phyloP scores from a whole-genome alignment of 2,888 invertebrate genomes.

The Elegia similella region DNA sequence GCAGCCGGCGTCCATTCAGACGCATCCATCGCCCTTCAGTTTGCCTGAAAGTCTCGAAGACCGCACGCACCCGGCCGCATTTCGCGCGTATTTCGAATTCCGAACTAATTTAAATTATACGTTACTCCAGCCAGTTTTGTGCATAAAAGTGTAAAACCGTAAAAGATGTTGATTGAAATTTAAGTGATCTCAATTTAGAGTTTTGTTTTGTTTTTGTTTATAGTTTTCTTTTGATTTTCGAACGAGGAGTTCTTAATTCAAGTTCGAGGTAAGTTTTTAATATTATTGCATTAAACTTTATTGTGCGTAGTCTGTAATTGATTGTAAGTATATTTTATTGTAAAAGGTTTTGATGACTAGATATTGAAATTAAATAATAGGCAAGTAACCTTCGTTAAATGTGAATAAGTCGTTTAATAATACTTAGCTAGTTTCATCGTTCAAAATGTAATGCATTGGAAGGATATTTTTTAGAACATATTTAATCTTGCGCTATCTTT shows the following conservation, averaged over 20 bases:
- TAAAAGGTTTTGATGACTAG: no score
- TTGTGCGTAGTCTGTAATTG: background rate
- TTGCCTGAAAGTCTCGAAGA: slow-evolving; percentile 58
- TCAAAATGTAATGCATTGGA: background rate
- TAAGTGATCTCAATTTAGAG: slow-evolving; percentile 19
- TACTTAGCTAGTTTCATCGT: background rate
- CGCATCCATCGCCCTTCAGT: slow-evolving; percentile 65
- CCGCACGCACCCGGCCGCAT: slow-evolving; percentile 58
- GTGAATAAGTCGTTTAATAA: no score
- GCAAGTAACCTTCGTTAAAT: no score
- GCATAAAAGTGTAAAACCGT: slow-evolving; percentile 21
- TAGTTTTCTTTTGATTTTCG: slow-evolving; percentile 19
- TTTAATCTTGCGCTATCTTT: slow-evolving; percentile 23
- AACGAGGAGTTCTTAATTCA: slow-evolving; percentile 8
- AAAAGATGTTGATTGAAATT: slow-evolving; percentile 30
- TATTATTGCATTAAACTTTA: background rate
- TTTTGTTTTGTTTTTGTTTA: slow-evolving; percentile 26
- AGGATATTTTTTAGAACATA: background rate
- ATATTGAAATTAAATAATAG: no score
- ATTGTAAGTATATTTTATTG: no score
- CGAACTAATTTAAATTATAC: slow-evolving; percentile 61
- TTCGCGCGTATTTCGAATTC: slow-evolving; percentile 57
- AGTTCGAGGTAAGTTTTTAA: slow-evolving; percentile 24
- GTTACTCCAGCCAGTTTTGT: slow-evolving; percentile 41
- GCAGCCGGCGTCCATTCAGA: slow-evolving; percentile 53